Evolutionary conservation across 2,113 vertebrate species (phyloP).

Genomic region (Hippocampus abdominalis): DNA sequence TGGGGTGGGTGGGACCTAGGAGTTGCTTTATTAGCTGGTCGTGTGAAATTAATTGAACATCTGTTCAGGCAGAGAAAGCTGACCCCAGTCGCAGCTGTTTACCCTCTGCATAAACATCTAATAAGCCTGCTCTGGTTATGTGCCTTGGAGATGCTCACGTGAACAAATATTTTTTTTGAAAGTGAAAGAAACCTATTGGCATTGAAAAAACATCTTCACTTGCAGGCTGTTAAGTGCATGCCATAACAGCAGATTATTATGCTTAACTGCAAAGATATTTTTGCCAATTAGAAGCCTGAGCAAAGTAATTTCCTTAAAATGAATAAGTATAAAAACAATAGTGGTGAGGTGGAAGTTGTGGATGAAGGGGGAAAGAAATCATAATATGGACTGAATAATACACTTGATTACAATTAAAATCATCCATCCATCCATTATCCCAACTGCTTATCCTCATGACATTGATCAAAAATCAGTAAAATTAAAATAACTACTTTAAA

Average conservation of each 20-base stretch:
- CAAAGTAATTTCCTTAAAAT: too few relatives aligned
- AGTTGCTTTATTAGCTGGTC: conserved; percentile 61
- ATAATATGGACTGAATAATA: too few relatives aligned
- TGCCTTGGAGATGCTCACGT: conserved; percentile 21
- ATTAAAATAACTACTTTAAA: too few relatives aligned
- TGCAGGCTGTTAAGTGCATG: not conserved
- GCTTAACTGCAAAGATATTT: not conserved
- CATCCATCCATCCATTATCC: too few relatives aligned
- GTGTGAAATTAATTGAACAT: conserved; percentile 71
- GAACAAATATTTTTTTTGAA: not conserved
- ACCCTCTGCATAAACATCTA: conserved; percentile 59
- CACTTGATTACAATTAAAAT: too few relatives aligned
- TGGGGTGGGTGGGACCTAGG: conserved; percentile 49
- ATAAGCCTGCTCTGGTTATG: conserved; percentile 48
- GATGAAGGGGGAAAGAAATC: too few relatives aligned
- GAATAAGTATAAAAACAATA: too few relatives aligned
- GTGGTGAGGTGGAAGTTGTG: too few relatives aligned
- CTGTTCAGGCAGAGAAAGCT: conserved; percentile 60
- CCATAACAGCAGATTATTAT: not conserved
- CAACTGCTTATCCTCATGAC: too few relatives aligned
- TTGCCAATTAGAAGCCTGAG: not conserved
- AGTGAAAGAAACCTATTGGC: not conserved
- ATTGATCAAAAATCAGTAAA: too few relatives aligned
- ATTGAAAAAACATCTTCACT: not conserved
- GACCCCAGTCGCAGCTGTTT: conserved; percentile 68